Evolutionary conservation across 2,113 vertebrate species (phyloP), one percentile per base, ranked within the genome.

Genomic region (Bubo scandiacus): DNA sequence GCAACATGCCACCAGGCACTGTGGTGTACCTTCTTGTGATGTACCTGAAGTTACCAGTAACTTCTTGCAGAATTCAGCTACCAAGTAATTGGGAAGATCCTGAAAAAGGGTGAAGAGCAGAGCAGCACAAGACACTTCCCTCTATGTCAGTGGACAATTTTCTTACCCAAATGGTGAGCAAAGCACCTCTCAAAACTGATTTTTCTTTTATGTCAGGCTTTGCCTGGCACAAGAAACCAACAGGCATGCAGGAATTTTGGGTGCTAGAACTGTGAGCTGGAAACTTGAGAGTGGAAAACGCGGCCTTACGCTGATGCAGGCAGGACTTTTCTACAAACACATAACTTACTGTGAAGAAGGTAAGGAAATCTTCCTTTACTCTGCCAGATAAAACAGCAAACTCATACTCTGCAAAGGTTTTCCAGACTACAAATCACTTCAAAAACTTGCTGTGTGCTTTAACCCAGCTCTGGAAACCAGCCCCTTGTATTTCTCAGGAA

Each of bases 321-420:
- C 83, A 89, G 51, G 66, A 54, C 34, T 84, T 71, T 62, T 38
- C 66, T 80, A 73, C 22, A 25, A 68, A 75, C 2, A 2, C 0
- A 0, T 84, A 40, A 12, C 22, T 81, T 80, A 54, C 11, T 82
- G 58, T 85, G 84, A 91, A 87, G 66, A 20, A 92, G 49, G 58
- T 79, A 94, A 90, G 52, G 40, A 94, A 87, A 91, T 82, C 40
- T 85, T 89, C 47, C 21, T 71, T 88, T 55, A 34, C 23, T 61
- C 57, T 91, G 92, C 73, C 95, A 92, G 61, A 92, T 86, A 77
- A 94, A 93, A 92, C 42, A 94, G 34, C 49, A 88, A 49, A 27
- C 40, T 79, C 62, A 66, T 40, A 34, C 42, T 81, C 73, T 79
- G 68, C 40, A 40, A 92, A 88, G 42, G 59, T 79, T 93, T 92